Percentiles rank a stretch among this genome's conserved stretches.
Conservation (phyloP, 2,888 invertebrate species). For the Alloscopus bannaensis region DNA sequence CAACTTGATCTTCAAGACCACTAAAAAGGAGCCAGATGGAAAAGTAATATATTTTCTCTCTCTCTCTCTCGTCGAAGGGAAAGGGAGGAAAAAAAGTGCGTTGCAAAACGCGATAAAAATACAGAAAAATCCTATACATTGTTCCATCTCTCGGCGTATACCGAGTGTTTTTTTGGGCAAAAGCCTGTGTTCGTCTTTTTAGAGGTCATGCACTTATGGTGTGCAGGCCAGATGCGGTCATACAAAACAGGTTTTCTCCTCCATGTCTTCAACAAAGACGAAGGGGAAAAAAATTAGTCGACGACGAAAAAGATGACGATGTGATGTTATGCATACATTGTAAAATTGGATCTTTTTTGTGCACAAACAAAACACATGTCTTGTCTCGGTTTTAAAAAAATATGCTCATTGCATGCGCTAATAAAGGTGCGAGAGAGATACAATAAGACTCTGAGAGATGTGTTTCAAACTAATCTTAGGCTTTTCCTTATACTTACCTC, state of each 20-base stretch:
- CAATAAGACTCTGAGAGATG: neutral
- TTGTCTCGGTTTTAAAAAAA: slow-evolving; percentile 44
- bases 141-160: too few species aligned
- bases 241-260: slow-evolving; percentile 73
- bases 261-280: slow-evolving; percentile 50
- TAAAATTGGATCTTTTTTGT: slow-evolving; percentile 31
- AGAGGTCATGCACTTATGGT: slow-evolving; percentile 74
- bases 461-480: slow-evolving; percentile 50
- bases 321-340: slow-evolving; percentile 48
- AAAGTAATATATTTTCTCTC: slow-evolving; percentile 9
- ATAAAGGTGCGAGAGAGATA: slow-evolving; percentile 25
- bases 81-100: slow-evolving; percentile 49
- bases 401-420: slow-evolving; percentile 53
- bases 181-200: slow-evolving; percentile 71
- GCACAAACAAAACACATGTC: slow-evolving; percentile 49
- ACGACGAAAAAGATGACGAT: slow-evolving; percentile 56
- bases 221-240: slow-evolving; percentile 74
- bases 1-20: neutral
- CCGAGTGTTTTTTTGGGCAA: slow-evolving; percentile 72
- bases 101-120: slow-evolving; percentile 71
- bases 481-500: too few species aligned
- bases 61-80: too few species aligned
- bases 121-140: slow-evolving; percentile 70
- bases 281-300: slow-evolving; percentile 34
- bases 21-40: neutral